A percentile compares a stretch with the other conserved stretches of the same genome.
Evolutionary conservation across 2,888 invertebrate species (phyloP).

Genomic region (Sturmia bella): DNA sequence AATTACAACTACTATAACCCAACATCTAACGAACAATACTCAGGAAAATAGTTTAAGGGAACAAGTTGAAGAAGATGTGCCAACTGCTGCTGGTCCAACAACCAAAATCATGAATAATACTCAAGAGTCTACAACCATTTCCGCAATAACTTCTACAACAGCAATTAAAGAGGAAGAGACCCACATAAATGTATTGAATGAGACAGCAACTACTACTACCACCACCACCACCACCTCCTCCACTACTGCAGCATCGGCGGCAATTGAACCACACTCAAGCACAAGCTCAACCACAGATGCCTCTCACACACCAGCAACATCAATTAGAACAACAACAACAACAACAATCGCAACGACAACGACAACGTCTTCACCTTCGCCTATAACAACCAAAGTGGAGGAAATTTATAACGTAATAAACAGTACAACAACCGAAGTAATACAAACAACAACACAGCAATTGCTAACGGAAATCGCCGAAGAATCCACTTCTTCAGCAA

Average conservation of each 20-base stretch:
- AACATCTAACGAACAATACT: conserved; percentile 21
- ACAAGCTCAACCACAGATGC: conserved; percentile 18
- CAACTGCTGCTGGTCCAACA: conserved; percentile 43
- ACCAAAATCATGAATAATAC: conserved; percentile 59
- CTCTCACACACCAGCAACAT: neutral
- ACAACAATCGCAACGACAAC: conserved; percentile 53
- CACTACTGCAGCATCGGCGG: conserved; percentile 30
- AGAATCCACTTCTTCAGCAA: conserved; percentile 6
- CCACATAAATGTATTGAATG: conserved; percentile 59
- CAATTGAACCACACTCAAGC: conserved; percentile 21
- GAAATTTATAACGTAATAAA: conserved; percentile 72
- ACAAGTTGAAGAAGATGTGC: conserved; percentile 48
- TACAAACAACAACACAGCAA: conserved; percentile 52
- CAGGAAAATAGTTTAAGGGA: conserved; percentile 25
- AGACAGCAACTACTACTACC: conserved; percentile 53
- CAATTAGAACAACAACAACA: neutral
- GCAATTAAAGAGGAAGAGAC: conserved; percentile 46
- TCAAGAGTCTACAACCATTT: conserved; percentile 47
- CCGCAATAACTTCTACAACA: conserved; percentile 8
- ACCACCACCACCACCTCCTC: conserved; percentile 37
- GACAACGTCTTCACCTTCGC: conserved; percentile 44
- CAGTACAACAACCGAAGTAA: conserved; percentile 60
- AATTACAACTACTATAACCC: conserved; percentile 20
- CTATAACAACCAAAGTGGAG: conserved; percentile 72
- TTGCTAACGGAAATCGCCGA: conserved; percentile 42